Conservation (phyloP, 2,113 vertebrate genomes). For the Phrynosoma platyrhinos region DNA sequence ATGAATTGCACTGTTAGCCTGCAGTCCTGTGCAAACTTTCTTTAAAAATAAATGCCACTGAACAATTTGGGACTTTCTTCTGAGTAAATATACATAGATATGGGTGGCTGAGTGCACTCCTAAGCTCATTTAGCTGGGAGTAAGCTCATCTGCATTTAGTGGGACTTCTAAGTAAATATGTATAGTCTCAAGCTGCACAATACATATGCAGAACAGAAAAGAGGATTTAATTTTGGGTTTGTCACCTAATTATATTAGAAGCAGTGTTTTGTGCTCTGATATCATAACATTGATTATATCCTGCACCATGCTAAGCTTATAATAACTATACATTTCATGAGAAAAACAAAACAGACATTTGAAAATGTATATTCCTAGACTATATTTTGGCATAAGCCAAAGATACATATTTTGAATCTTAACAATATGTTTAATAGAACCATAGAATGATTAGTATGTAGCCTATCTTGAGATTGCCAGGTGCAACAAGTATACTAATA, state of each 20-base stretch:
- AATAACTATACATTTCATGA: background rate
- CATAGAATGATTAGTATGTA: background rate
- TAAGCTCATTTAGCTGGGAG: background rate
- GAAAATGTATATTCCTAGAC: background rate
- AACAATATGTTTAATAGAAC: slow-evolving; percentile 2
- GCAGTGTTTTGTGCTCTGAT: background rate
- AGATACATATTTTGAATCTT: background rate
- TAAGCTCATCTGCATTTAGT: background rate
- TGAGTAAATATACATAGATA: background rate
- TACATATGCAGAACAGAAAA: background rate
- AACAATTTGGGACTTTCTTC: background rate
- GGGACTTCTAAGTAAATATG: background rate
- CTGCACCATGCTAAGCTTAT: background rate
- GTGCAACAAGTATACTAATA: background rate
- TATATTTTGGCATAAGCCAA: background rate
- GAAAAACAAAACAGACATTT: background rate
- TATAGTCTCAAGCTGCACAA: background rate
- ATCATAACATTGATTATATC: background rate
- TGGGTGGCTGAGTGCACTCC: background rate
- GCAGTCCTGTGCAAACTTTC: background rate
- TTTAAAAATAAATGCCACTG: background rate
- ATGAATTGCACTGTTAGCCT: background rate
- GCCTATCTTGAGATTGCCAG: no score
- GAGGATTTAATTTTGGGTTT: background rate
- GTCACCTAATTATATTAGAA: background rate